phyloP scores from a whole-genome alignment of 1,140 invertebrate genomes.

The Semibalanus balanoides region DNA sequence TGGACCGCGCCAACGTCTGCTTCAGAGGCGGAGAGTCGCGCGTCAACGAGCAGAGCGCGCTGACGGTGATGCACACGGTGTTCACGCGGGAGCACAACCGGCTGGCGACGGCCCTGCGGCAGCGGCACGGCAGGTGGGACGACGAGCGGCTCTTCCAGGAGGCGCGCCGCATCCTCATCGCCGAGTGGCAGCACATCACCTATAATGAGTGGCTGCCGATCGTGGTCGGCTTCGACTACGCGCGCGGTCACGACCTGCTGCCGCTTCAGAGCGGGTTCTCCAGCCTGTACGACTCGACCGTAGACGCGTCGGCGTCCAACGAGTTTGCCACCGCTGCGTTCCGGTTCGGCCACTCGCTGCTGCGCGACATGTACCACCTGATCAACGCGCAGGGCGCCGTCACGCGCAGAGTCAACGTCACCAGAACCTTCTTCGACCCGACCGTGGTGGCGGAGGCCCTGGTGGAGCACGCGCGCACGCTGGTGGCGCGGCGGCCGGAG shows the following conservation, averaged over 20 bases:
- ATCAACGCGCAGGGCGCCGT: background rate
- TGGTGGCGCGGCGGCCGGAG: background rate
- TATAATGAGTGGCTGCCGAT: constrained; percentile 35
- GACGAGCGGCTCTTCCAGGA: constrained; percentile 50
- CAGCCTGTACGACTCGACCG: constrained; percentile 24
- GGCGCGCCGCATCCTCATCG: constrained; percentile 25
- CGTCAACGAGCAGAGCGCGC: constrained; percentile 60
- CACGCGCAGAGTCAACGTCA: background rate
- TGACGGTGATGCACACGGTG: constrained; percentile 69
- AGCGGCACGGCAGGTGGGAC: constrained; percentile 67
- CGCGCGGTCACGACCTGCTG: constrained; percentile 58
- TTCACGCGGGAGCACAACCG: constrained; percentile 81
- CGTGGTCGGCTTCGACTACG: constrained; percentile 63
- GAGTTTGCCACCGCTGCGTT: constrained; percentile 24
- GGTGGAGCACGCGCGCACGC: background rate
- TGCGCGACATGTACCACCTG: constrained; percentile 14
- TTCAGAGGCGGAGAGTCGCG: constrained; percentile 49
- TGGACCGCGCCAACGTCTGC: background rate
- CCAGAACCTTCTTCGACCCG: constrained; percentile 1
- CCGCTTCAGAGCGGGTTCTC: constrained; percentile 39
- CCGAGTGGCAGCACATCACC: constrained; percentile 33
- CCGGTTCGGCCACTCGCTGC: constrained; percentile 30
- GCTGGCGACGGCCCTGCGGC: constrained; percentile 50
- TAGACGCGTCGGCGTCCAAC: constrained; percentile 20
- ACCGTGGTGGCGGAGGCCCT: background rate